phyloP scores from a whole-genome alignment of 2,113 vertebrate species.

The Speoplatyrhinus poulsoni region DNA sequence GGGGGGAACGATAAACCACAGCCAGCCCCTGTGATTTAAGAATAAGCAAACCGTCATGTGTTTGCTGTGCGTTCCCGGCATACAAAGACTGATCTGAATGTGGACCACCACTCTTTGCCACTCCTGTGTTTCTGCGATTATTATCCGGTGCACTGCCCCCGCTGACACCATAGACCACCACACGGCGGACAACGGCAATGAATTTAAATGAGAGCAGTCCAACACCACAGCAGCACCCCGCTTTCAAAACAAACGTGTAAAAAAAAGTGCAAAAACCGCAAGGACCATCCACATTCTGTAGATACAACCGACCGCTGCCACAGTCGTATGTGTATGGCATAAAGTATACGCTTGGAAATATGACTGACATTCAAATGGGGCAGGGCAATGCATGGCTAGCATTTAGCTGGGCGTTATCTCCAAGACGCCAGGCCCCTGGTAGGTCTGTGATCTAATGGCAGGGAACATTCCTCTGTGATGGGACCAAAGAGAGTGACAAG shows the following conservation, averaged over 20 bases:
- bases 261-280: slow-evolving; percentile 14
- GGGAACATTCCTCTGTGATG: slow-evolving; percentile 36
- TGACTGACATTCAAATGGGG: slow-evolving; percentile 55
- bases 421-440: slow-evolving; percentile 50
- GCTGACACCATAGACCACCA: slow-evolving; percentile 20
- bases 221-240: not conserved
- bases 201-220: slow-evolving; percentile 7
- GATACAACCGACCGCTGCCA: slow-evolving; percentile 52
- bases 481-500: slow-evolving; percentile 11
- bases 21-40: too few species aligned
- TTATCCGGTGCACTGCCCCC: slow-evolving; percentile 16
- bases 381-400: slow-evolving; percentile 6
- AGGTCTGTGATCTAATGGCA: slow-evolving; percentile 49
- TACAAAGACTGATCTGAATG: not conserved
- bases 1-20: too few species aligned
- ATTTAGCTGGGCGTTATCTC: slow-evolving; percentile 65
- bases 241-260: slow-evolving; percentile 21
- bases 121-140: slow-evolving; percentile 1
- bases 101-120: slow-evolving; percentile 11
- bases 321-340: slow-evolving; percentile 22
- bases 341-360: slow-evolving; percentile 18
- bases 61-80: not conserved
- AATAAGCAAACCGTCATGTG: too few species aligned
- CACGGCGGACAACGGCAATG: slow-evolving; percentile 10
- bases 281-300: slow-evolving; percentile 8